Evolutionary conservation across 2,888 invertebrate genomes (phyloP).

Genomic region (Sycophila texana): DNA sequence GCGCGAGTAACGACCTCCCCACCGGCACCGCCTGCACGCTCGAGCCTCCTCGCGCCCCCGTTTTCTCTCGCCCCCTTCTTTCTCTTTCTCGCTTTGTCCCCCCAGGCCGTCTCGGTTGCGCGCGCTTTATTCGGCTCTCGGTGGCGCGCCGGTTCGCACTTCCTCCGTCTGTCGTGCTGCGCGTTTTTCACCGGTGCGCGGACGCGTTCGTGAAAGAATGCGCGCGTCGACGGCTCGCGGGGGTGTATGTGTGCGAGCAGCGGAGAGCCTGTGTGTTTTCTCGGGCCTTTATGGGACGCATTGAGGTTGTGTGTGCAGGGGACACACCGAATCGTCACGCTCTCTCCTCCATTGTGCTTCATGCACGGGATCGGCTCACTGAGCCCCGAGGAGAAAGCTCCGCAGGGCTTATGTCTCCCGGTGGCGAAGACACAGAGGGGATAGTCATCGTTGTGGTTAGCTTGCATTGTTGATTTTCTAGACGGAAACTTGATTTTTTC

Average conservation of each 20-base stretch:
- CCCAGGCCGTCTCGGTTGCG: background rate
- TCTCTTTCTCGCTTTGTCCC: conserved; percentile 5
- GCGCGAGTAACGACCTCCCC: conserved; percentile 53
- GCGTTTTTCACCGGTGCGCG: conserved; percentile 7
- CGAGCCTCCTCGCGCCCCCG: conserved; percentile 38
- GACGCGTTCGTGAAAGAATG: conserved; percentile 43
- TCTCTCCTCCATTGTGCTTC: conserved; percentile 2
- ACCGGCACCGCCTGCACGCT: conserved; percentile 13
- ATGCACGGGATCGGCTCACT: background rate
- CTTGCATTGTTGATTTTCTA: too few species aligned
- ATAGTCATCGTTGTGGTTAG: too few species aligned
- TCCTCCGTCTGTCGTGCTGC: background rate
- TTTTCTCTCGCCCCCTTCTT: conserved; percentile 18
- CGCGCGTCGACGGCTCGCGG: conserved; percentile 13
- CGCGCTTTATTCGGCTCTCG: background rate
- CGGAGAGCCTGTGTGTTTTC: background rate
- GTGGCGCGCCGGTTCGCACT: background rate
- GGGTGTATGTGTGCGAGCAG: background rate
- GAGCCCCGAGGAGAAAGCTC: background rate
- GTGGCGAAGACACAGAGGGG: too few species aligned
- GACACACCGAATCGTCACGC: conserved; percentile 14
- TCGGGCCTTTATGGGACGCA: too few species aligned
- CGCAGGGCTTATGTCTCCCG: background rate
- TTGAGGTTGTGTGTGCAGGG: too few species aligned
- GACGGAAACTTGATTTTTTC: too few species aligned